phyloP scores from a whole-genome alignment of 2,797 vertebrate species.

The Sus cebifrons region DNA sequence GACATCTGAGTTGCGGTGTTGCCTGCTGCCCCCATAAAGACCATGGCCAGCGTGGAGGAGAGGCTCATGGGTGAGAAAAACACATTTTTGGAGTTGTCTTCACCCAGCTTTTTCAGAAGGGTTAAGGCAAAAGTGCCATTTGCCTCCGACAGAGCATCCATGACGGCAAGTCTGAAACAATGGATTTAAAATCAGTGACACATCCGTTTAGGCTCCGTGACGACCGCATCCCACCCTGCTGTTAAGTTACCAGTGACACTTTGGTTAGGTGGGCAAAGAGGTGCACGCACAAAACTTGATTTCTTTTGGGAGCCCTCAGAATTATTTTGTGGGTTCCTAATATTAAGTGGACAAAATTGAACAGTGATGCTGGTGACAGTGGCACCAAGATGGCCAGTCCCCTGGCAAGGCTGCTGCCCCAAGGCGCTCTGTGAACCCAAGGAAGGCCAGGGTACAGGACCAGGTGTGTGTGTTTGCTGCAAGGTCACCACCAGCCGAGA shows the following conservation, averaged over 20 bases:
- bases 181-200: background rate
- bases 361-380: background rate
- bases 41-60: slow-evolving; percentile 84
- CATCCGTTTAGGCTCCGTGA: accelerated
- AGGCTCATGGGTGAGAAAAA: slow-evolving; percentile 79
- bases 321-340: background rate
- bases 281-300: background rate
- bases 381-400: background rate
- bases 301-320: background rate
- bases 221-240: accelerated
- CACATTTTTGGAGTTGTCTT: slow-evolving; percentile 65
- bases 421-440: background rate
- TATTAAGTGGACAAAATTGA: background rate
- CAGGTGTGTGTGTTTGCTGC: background rate
- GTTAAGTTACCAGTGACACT: background rate
- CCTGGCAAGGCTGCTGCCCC: background rate
- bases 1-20: slow-evolving; percentile 82
- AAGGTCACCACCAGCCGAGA: background rate
- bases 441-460: background rate
- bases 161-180: slow-evolving; percentile 58
- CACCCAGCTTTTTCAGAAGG: slow-evolving; percentile 75
- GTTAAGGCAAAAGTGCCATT: slow-evolving; percentile 85
- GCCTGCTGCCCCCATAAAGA: slow-evolving; percentile 80
- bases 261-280: background rate
- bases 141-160: slow-evolving; percentile 85